phyloP scores from a whole-genome alignment of 53 echinoderm and acorn worm genomes.

The Arbacia lixula region DNA sequence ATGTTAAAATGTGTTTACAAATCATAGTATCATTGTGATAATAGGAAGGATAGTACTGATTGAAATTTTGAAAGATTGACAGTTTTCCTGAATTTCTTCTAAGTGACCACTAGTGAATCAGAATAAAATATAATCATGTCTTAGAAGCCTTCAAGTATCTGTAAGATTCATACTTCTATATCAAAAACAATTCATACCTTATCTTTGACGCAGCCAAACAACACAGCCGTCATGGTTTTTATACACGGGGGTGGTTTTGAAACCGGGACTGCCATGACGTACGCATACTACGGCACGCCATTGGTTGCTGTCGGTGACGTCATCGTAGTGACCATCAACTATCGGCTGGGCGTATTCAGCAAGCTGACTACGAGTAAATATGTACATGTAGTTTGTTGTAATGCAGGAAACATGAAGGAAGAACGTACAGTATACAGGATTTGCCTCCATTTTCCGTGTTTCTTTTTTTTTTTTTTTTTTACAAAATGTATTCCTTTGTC shows the following conservation, averaged over 20 bases:
- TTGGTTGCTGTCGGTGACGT: constrained; percentile 41
- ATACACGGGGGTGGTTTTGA: constrained; percentile 66
- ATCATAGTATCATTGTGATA: too few species aligned
- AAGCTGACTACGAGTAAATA: constrained; percentile 59
- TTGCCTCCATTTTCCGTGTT: not conserved
- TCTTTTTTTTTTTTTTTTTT: not conserved
- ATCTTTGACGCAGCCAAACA: constrained; percentile 26
- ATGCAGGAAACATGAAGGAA: not conserved
- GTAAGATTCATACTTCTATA: too few species aligned
- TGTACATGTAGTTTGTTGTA: not conserved
- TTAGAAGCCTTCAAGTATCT: too few species aligned
- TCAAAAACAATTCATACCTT: too few species aligned
- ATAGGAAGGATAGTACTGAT: too few species aligned
- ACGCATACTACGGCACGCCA: constrained; percentile 33
- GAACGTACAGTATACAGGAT: not conserved
- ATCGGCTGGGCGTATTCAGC: constrained; percentile 59
- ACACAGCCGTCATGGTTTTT: constrained; percentile 19
- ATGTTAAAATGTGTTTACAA: too few species aligned
- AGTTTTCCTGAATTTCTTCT: too few species aligned
- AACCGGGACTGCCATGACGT: constrained; percentile 5
- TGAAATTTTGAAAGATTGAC: too few species aligned
- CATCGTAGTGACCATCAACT: constrained; percentile 42
- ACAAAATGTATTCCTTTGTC: too few species aligned
- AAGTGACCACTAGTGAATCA: too few species aligned
- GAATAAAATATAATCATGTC: too few species aligned